A percentile compares a stretch with the other conserved stretches of the same genome.
These are phyloP conservation scores for Amia ocellicauda DNA, from an alignment of 2,113 vertebrate genomes.

Conservation along the genomic window DNA sequence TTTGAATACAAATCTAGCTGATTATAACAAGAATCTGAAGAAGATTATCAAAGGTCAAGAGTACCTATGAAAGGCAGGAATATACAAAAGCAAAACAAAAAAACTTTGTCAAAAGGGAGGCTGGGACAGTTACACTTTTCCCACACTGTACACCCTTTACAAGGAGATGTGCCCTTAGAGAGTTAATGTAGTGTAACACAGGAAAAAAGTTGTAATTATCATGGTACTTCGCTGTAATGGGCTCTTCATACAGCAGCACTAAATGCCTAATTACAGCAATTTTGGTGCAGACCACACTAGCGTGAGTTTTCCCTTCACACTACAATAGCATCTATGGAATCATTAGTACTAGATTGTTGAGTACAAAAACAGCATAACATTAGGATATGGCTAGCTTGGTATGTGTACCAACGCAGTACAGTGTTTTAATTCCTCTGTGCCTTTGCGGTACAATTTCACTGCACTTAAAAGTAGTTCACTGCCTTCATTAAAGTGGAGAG, in stretches of 20 bases:
- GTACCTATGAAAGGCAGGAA: too few species aligned
- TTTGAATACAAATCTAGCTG: too few species aligned
- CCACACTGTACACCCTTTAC: not conserved
- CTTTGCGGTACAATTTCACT: too few species aligned
- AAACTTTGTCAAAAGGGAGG: too few species aligned
- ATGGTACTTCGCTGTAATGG: slow-evolving; percentile 46
- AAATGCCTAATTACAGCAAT: slow-evolving; percentile 50
- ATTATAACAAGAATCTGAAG: too few species aligned
- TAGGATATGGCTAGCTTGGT: not conserved
- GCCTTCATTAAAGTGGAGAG: not conserved
- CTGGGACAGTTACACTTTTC: not conserved
- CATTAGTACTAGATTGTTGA: slow-evolving; percentile 38
- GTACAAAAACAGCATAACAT: slow-evolving; percentile 38
- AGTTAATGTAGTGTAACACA: slow-evolving; percentile 54
- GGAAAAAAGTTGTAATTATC: slow-evolving; percentile 46
- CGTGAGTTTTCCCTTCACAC: slow-evolving; percentile 46
- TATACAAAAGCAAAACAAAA: too few species aligned
- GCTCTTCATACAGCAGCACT: slow-evolving; percentile 36
- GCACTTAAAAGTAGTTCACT: too few species aligned
- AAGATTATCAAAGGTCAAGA: too few species aligned
- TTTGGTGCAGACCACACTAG: slow-evolving; percentile 44
- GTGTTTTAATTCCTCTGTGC: too few species aligned
- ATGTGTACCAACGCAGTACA: too few species aligned
- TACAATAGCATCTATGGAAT: slow-evolving; percentile 37
- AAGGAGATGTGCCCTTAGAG: slow-evolving; percentile 29